Base-by-base conservation (phyloP, 2,797 vertebrate genomes). In the Delichon dasypus region DNA sequence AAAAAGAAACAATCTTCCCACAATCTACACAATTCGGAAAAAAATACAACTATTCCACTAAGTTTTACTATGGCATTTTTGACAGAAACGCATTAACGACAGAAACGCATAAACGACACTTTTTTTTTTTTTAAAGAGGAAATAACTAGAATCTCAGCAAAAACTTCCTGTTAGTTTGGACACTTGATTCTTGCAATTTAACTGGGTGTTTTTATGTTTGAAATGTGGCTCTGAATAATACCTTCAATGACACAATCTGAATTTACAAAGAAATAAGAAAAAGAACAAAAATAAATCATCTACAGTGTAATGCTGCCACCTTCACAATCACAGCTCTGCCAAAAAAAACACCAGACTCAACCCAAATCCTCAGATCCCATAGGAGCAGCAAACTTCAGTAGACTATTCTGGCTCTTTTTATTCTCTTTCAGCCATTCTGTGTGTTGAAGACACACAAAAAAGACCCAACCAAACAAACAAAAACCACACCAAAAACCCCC, bases 41-140 rank as follows among this genome's bases (percentile, higher is more conserved):
- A 57, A 70, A 47, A 7, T 5, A 5, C 7, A 53, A 8, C 40
- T 61, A 20, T 54, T 85, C 10, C 9, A 68, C 3, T 50, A 64
- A 71, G 18, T 82, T 87, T 88, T 64, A 71, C 18, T 77, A 8
- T 4, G 5, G 23, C 27, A 48, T 50, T 88, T 74, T 79, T 40
- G 25, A 71, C 18, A 81, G 9, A 78, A 72, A 81, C 16, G 53
- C 5, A 60, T 6, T 5, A 53, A 30, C 0, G 0, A 3, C 36
- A 34, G n/a, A n/a, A 72, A 81, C 16, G 53, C 5, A 60, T 6
- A 5, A 53, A 30, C 0, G 0, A 3, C 36, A 34, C 2, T 9
- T 32, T 5, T 29, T 29, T 17, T 55, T 25, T 58, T 13, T 47
- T 64, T 30, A 10, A 70, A 47, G 15, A 44, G 3, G 3, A 64